Base-by-base conservation (phyloP, 2,888 invertebrate species). In the Exocentrus adspersus region DNA sequence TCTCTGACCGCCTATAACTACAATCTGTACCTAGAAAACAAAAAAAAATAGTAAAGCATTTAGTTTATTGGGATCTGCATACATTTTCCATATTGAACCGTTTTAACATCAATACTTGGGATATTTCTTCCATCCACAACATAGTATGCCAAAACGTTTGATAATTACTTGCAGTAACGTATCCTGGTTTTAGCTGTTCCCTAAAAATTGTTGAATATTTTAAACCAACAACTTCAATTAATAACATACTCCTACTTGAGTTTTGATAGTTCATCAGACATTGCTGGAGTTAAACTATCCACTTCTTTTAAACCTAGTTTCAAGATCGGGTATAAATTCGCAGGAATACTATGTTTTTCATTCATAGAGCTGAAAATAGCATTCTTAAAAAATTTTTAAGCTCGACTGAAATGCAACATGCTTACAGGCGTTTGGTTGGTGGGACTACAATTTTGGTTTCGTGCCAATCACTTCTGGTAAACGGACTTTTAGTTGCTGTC, bases 121-220 rank as follows among this genome's bases (percentile, higher is more conserved):
- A 84, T 12, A 86, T 82, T 79, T 90, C 90, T 72, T 90, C 90
- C 77, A 89, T 82, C 86, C 89, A 87, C 0, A 90, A 79, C 43
- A 89, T 74, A 48, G 85, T 80, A 63, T 86, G 85, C 74, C 89
- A 89, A 68, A 83, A 87, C 10, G 80, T 72, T 62, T 79, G 76
- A 69, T 89, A 89, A 72, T 85, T 86, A 0, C 79, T 70, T 56
- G 70, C 70, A 1, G 85, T 83, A 0, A 72, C 85, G 57, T 65
- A 80, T 51, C 79, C 80, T 0, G 73, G 75, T 14, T 81, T 76
- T 41, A 85, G 75, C 58, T 66, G 42, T 1, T 16, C 3, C 24
- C 69, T 72, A 54, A 20, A 48, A 56, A 50, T n/a, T 32, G 41
- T 3, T 14, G 6, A 20, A 37, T 12, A 51, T 42, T 14, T 12